These are phyloP conservation scores for Turritopsis dohrnii DNA, from an alignment of 30 jellyfish, hydroid and myxozoan genomes.

Conservation along the genomic window DNA sequence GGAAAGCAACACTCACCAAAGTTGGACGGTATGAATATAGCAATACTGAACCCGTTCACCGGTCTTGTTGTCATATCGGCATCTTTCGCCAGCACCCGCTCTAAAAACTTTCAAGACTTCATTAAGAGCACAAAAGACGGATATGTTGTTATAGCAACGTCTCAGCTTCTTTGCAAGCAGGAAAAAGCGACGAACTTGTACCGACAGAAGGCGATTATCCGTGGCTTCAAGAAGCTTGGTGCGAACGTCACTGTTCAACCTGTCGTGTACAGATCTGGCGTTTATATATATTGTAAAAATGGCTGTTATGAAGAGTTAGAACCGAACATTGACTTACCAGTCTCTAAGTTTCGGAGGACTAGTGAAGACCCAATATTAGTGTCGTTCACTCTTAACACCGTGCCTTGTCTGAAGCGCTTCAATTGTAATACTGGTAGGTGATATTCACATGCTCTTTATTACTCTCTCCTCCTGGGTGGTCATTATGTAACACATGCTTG, in stretches of 20 bases:
- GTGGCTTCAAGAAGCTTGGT: not conserved
- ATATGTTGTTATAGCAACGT: slow-evolving; percentile 12
- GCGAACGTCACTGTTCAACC: slow-evolving; percentile 4
- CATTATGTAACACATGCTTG: too few relatives aligned
- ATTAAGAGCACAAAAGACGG: not conserved
- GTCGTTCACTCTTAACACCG: not conserved
- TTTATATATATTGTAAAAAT: slow-evolving; percentile 2
- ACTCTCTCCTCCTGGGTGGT: too few relatives aligned
- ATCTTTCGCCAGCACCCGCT: not conserved
- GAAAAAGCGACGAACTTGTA: not conserved
- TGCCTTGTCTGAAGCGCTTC: not conserved
- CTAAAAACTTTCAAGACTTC: slow-evolving; percentile 2
- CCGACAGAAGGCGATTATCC: not conserved
- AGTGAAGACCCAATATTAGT: slow-evolving; percentile 1
- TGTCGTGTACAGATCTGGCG: slow-evolving; percentile 1
- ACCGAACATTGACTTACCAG: slow-evolving; percentile 1
- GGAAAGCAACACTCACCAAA: slow-evolving; percentile 2
- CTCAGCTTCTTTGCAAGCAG: slow-evolving; percentile 11
- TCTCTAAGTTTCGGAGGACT: not conserved
- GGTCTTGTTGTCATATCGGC: slow-evolving; percentile 4
- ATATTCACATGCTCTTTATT: too few relatives aligned
- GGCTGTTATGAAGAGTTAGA: not conserved
- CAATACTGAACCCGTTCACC: not conserved
- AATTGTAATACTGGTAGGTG: not conserved
- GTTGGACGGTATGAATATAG: not conserved